Evolutionary conservation across 2,888 invertebrate species (phyloP), one percentile per base, ranked within the genome.

Genomic region (Dorcus parallelipipedus): DNA sequence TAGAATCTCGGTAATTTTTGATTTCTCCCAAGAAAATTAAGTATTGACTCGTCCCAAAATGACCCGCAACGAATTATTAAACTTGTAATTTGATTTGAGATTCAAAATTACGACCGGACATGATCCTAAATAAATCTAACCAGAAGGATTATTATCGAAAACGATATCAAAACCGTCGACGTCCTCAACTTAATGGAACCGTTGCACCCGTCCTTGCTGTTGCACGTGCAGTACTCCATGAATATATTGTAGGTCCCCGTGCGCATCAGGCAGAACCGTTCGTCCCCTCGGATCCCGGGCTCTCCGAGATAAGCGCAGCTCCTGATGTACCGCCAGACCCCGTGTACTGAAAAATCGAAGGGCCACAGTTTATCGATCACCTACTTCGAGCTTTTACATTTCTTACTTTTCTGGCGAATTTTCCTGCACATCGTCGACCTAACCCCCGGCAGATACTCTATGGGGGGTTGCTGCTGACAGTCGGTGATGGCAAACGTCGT

Each of bases 231-330:
- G 71, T 91, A 94, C 77, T 96, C 95, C 81, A 93, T 89, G 75
- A 95, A 95, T 66, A 96, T 93, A 74, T 96, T 94, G 78, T 93
- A 94, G 1, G 93, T 93, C 17, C 95, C 95, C 0, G 93, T 92
- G 69, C 94, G 83, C 90, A 95, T 91, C 9, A 94, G 80, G 68
- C 95, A 95, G 78, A 91, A 95, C 54, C 95, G 82, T 76, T 95
- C 95, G 69, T 95, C 95, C 0, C 93, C 93, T 69, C 85, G 87
- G 51, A 95, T 91, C 0, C 95, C 95, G 0, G 93, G 93, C 67
- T 94, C 93, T 0, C 95, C 95, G 71, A 95, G 83, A 72, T 89
- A 94, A 0, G 95, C 95, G 78, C 95, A 96, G 71, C 88, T 89
- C 62, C 95, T 83, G 72, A 91, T 90, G 77, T 92, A 94, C 57